A percentile compares a stretch with the other conserved stretches of the same genome.
Conservation (phyloP, 1,140 invertebrate species). For the Sinonovacula constricta region DNA sequence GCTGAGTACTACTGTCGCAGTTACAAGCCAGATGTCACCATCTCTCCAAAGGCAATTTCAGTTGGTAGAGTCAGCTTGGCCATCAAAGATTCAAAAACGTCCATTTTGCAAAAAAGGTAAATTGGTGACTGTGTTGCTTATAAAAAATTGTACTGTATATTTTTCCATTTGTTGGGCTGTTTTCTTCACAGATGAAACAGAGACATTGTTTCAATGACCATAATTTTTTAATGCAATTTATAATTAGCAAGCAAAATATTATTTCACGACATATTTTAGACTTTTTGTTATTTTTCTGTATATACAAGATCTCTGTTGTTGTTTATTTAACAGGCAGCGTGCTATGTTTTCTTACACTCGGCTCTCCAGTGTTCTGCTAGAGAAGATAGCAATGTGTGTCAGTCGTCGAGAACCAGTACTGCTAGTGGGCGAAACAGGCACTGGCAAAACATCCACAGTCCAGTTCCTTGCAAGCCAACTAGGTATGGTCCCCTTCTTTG, state of each 20-base stretch:
- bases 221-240: not conserved
- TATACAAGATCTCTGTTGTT: not conserved
- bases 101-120: conserved; percentile 31
- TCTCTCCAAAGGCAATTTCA: conserved; percentile 76
- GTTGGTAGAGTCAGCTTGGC: conserved; percentile 82
- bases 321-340: conserved; percentile 41
- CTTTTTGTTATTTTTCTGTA: not conserved
- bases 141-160: not conserved
- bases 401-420: conserved; percentile 92
- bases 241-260: not conserved
- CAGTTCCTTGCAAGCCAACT: conserved; percentile 92
- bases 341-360: conserved; percentile 77
- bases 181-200: not conserved
- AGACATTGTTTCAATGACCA: not conserved
- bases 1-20: conserved; percentile 88
- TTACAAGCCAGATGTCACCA: conserved; percentile 87
- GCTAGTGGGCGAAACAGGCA: conserved; percentile 98
- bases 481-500: conserved; percentile 59
- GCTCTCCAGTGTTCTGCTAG: conserved; percentile 88
- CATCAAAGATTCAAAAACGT: conserved; percentile 41
- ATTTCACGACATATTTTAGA: not conserved
- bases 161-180: not conserved
- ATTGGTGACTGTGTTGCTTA: not conserved
- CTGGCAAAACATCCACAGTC: conserved; percentile 98
- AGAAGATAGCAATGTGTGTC: conserved; percentile 91